Conservation (phyloP, 2,113 vertebrate genomes). For the Oostethus manadensis region DNA sequence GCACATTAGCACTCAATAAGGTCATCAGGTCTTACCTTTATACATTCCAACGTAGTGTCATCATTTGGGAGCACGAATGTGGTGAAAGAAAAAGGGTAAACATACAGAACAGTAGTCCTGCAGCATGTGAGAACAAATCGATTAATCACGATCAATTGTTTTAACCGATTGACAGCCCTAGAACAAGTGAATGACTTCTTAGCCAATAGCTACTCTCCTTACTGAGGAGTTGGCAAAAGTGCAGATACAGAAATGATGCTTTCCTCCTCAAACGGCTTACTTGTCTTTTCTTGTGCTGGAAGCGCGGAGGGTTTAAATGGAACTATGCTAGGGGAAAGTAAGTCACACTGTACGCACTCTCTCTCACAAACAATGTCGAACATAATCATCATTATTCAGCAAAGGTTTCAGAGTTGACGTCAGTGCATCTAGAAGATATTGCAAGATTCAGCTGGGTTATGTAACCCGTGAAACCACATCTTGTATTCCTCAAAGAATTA, state of each 20-base stretch:
- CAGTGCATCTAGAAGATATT: background rate
- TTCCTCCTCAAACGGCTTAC: constrained; percentile 34
- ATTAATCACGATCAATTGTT: too few species aligned
- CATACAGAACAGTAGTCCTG: too few species aligned
- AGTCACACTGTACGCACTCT: constrained; percentile 3
- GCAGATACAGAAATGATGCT: constrained; percentile 44
- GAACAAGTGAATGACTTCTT: too few species aligned
- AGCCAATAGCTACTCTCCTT: too few species aligned
- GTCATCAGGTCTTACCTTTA: too few species aligned
- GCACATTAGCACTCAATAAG: too few species aligned
- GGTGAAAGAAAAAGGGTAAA: too few species aligned
- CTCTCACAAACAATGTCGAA: constrained; percentile 22
- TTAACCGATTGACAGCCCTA: too few species aligned
- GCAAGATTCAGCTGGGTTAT: background rate
- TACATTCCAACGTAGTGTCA: too few species aligned
- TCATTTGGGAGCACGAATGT: too few species aligned
- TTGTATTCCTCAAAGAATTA: background rate
- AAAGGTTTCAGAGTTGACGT: background rate
- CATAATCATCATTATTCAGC: constrained; percentile 6
- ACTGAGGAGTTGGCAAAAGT: too few species aligned
- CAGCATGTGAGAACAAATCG: too few species aligned
- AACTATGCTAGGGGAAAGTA: constrained; percentile 50
- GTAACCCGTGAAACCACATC: background rate
- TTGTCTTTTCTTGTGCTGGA: constrained; percentile 41
- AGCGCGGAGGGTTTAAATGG: constrained; percentile 46